Conservation (phyloP, 1,140 invertebrate genomes). For the Monochamus saltuarius region DNA sequence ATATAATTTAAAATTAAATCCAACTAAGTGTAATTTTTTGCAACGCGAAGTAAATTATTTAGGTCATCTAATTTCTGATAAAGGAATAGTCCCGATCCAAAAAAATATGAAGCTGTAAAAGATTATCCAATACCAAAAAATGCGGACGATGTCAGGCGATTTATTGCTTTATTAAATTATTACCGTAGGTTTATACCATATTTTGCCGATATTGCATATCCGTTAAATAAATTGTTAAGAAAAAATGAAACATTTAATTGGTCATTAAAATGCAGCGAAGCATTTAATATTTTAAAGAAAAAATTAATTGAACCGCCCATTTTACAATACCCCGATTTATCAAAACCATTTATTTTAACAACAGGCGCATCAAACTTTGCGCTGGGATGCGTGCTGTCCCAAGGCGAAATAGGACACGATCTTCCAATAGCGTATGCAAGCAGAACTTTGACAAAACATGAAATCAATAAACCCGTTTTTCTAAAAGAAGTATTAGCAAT, state of each 20-base stretch:
- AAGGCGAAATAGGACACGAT: not conserved
- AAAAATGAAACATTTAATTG: constrained; percentile 1
- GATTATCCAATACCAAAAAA: no score
- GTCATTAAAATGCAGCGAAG: not conserved
- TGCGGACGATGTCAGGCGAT: no score
- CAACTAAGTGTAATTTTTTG: no score
- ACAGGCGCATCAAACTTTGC: constrained; percentile 1
- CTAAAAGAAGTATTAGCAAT: no score
- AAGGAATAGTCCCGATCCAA: no score
- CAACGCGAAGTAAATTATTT: no score
- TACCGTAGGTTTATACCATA: not conserved
- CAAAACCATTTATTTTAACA: not conserved
- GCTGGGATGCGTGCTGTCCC: not conserved
- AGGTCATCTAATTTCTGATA: no score
- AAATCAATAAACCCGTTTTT: no score
- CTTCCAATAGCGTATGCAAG: constrained; percentile 1
- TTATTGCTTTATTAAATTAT: not conserved
- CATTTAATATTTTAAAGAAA: not conserved
- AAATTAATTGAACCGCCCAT: not conserved
- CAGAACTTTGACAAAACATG: no score
- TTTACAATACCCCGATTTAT: not conserved
- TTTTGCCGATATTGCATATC: constrained; percentile 2
- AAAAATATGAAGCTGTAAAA: no score
- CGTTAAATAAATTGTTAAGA: not conserved
- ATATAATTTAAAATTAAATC: no score